Conservation (phyloP, 2,113 vertebrate genomes). For the Morphnarchus princeps region DNA sequence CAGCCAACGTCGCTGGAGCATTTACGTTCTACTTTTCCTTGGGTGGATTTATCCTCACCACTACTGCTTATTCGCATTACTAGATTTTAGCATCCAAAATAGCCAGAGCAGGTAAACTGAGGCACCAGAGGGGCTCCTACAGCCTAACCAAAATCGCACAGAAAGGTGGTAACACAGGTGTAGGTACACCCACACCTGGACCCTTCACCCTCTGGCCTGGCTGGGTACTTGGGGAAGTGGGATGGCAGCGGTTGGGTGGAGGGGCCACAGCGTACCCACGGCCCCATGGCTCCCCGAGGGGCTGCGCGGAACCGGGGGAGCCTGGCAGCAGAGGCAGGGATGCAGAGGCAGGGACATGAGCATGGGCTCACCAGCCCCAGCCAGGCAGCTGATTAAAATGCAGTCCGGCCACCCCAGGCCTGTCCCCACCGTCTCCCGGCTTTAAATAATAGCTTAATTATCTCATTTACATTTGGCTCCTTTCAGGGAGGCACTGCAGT, state of each 20-base stretch:
- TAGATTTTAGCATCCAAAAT: background rate
- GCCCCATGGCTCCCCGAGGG: rapidly evolving
- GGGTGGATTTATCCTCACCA: background rate
- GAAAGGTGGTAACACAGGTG: background rate
- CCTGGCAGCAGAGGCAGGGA: background rate
- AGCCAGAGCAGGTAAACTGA: background rate
- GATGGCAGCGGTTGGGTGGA: background rate
- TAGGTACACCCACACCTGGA: background rate
- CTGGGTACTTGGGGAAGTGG: rapidly evolving
- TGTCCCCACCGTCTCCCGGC: constrained; percentile 63
- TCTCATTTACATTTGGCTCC: constrained; percentile 76
- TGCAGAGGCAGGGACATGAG: background rate
- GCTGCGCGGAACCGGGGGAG: rapidly evolving
- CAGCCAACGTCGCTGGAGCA: background rate
- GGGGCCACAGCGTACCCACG: rapidly evolving
- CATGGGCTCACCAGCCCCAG: background rate
- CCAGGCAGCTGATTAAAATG: constrained; percentile 59
- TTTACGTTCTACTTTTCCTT: background rate
- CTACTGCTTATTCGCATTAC: background rate
- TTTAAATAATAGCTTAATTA: constrained; percentile 78
- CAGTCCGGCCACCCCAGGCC: constrained; percentile 48
- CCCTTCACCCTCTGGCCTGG: background rate
- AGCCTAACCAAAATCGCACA: background rate
- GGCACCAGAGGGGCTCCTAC: background rate
- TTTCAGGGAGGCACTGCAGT: constrained; percentile 63